Evolutionary conservation across 1,140 invertebrate species (phyloP).

Genomic region (Drosophila pseudoobscura): DNA sequence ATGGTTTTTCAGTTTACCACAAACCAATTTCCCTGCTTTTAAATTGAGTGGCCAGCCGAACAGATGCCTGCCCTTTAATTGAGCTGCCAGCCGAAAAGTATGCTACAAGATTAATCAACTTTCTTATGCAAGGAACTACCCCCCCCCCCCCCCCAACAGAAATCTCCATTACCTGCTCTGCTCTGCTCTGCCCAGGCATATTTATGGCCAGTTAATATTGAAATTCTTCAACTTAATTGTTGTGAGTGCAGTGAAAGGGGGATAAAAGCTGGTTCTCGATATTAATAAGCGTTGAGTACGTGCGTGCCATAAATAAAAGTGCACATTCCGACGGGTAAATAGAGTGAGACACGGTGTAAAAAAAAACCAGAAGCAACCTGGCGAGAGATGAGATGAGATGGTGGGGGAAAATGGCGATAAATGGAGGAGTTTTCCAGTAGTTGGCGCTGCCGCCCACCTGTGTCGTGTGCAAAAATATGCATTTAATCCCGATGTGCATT

Average conservation of each 20-base stretch:
- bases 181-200: not conserved
- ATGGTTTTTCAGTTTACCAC: not conserved
- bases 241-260: slow-evolving; percentile 32
- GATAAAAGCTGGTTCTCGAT: slow-evolving; percentile 38
- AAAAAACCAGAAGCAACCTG: not conserved
- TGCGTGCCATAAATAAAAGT: slow-evolving; percentile 55
- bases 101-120: slow-evolving; percentile 24
- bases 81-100: slow-evolving; percentile 31
- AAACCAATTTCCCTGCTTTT: not conserved
- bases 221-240: slow-evolving; percentile 36
- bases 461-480: slow-evolving; percentile 52
- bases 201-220: slow-evolving; percentile 33
- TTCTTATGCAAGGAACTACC: too few relatives aligned
- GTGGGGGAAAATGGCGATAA: slow-evolving; percentile 14
- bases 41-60: too few relatives aligned
- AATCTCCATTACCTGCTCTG: too few relatives aligned
- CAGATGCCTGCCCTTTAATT: not conserved
- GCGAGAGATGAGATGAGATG: not conserved
- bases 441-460: slow-evolving; percentile 16
- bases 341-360: slow-evolving; percentile 25
- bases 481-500: slow-evolving; percentile 70
- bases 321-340: slow-evolving; percentile 54
- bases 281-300: slow-evolving; percentile 63
- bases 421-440: slow-evolving; percentile 16
- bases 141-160: too few relatives aligned